Conservation (phyloP, 2,113 vertebrate genomes). For the Macroglossus sobrinus region DNA sequence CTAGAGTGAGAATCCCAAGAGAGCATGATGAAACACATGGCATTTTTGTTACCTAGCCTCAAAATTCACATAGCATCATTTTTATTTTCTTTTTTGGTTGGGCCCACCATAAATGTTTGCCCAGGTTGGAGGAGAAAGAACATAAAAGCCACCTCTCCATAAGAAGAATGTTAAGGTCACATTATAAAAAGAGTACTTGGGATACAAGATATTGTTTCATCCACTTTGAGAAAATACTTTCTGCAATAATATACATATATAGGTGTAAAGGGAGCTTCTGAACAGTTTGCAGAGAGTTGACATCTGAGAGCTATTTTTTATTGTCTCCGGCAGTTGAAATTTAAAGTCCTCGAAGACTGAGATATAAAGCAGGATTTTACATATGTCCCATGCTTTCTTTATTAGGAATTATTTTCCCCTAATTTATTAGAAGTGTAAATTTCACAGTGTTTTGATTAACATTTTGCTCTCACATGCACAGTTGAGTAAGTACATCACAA, state of each 20-base stretch:
- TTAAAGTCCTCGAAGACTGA: conserved; percentile 39
- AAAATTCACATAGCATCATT: not conserved
- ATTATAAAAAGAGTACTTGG: not conserved
- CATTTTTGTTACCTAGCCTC: not conserved
- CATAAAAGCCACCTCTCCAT: not conserved
- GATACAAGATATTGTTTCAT: not conserved
- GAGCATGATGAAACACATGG: not conserved
- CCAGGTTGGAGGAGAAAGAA: not conserved
- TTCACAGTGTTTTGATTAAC: conserved; percentile 36
- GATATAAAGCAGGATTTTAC: conserved; percentile 51
- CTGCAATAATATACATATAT: not conserved
- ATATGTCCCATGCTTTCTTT: not conserved
- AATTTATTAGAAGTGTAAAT: conserved; percentile 26
- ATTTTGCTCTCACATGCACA: not conserved
- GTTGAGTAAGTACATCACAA: not conserved
- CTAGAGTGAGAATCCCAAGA: not conserved
- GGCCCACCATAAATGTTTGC: not conserved
- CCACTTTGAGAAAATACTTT: not conserved
- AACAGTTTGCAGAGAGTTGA: not conserved
- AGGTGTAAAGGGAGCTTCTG: not conserved
- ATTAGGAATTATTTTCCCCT: conserved; percentile 14
- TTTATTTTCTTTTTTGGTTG: not conserved
- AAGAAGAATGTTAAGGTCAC: not conserved
- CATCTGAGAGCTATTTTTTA: not conserved
- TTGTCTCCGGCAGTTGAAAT: conserved; percentile 27